Conservation (phyloP, 2,113 vertebrate genomes). For the Scortum barcoo region DNA sequence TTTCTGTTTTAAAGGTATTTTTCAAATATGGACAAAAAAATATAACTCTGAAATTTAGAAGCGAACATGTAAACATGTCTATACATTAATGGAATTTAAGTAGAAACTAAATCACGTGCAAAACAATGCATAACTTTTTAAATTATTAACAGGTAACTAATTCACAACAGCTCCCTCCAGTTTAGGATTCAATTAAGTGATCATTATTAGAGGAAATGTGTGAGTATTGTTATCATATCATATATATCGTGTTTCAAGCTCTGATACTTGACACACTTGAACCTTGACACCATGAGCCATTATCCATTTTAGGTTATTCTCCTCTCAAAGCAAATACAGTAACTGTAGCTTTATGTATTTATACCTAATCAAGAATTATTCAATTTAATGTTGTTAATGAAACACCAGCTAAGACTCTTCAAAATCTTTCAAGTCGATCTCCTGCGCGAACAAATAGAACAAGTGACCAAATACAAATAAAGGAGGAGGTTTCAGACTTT, state of each 20-base stretch:
- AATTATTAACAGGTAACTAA: too few species aligned
- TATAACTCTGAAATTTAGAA: background rate
- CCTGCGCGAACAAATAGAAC: too few species aligned
- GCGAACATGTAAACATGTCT: background rate
- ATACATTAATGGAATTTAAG: background rate
- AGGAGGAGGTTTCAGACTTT: constrained; percentile 44
- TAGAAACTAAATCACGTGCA: background rate
- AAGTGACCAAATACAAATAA: background rate
- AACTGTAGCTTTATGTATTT: background rate
- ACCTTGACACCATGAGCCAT: background rate
- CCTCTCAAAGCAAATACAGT: background rate
- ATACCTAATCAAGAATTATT: background rate
- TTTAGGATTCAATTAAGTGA: background rate
- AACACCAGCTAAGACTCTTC: background rate
- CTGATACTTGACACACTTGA: background rate
- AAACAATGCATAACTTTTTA: background rate
- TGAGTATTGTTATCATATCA: background rate
- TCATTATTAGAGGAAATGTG: background rate
- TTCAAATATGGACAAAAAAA: background rate
- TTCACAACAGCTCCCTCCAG: background rate
- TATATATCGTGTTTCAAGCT: background rate
- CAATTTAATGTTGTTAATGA: background rate
- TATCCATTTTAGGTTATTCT: background rate
- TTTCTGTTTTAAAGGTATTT: background rate
- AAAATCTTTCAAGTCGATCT: too few species aligned